These are phyloP conservation scores for Perizoma flavofasciatum DNA, from an alignment of 2,888 invertebrate species.

Conservation along the genomic window DNA sequence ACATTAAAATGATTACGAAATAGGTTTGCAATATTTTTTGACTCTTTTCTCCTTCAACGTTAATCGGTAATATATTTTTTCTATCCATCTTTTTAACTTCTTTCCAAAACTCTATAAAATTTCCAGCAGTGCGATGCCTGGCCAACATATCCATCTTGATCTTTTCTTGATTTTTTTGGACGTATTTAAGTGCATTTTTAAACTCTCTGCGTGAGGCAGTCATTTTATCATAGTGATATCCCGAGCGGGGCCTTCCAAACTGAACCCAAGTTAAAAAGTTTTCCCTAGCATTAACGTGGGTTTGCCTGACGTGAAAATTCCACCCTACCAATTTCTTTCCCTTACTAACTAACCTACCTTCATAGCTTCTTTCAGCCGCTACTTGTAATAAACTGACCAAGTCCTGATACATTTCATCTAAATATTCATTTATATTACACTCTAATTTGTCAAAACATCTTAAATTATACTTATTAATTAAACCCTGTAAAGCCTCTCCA, in stretches of 20 bases:
- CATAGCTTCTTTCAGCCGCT: conserved; percentile 1
- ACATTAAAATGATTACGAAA: conserved; percentile 14
- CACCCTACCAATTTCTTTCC: conserved; percentile 16
- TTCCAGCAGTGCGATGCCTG: conserved; percentile 9
- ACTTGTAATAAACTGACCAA: conserved; percentile 1
- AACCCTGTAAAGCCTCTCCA: conserved; percentile 3
- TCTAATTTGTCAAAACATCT: conserved; percentile 1
- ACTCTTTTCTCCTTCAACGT: conserved; percentile 13
- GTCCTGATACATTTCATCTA: conserved; percentile 14
- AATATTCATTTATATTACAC: background rate
- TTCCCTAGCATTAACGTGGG: conserved; percentile 12
- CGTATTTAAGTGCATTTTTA: conserved; percentile 19
- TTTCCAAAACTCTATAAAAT: conserved; percentile 28
- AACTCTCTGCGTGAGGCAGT: conserved; percentile 16
- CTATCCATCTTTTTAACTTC: conserved; percentile 10
- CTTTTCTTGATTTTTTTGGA: conserved; percentile 17
- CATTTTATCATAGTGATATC: conserved; percentile 20
- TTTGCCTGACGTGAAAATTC: conserved; percentile 19
- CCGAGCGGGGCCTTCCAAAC: conserved; percentile 20
- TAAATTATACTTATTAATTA: conserved; percentile 6
- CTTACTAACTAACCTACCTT: background rate
- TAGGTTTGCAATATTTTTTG: conserved; percentile 18
- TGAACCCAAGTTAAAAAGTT: conserved; percentile 15
- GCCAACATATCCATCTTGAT: conserved; percentile 11
- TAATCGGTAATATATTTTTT: conserved; percentile 10